Percentiles rank a stretch among this genome's conserved stretches.
phyloP scores from a whole-genome alignment of 2,888 invertebrate genomes.

The Hedychridium roseum region DNA sequence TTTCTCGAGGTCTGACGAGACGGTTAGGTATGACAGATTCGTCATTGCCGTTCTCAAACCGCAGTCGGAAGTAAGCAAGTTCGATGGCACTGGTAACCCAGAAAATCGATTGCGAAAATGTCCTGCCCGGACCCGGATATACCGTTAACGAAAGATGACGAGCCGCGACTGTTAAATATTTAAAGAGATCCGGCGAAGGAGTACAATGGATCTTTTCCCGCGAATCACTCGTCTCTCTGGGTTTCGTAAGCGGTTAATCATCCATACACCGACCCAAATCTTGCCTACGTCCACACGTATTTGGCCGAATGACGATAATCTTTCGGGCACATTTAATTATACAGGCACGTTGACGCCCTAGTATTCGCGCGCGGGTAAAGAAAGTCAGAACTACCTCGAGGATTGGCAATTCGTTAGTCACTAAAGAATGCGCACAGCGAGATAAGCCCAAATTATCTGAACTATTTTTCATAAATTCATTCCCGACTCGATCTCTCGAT shows the following conservation, averaged over 20 bases:
- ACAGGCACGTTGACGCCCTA: no score
- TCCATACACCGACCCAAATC: conserved; percentile 19
- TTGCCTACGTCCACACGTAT: no score
- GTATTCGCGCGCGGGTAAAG: no score
- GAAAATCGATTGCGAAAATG: conserved; percentile 37
- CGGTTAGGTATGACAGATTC: not conserved
- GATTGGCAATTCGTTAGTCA: no score
- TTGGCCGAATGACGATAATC: no score
- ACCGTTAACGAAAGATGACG: conserved; percentile 47
- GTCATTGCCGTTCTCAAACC: not conserved
- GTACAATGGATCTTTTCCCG: conserved; percentile 48
- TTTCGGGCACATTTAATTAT: no score
- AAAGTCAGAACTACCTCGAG: no score
- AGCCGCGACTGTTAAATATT: conserved; percentile 57
- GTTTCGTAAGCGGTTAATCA: conserved; percentile 22
- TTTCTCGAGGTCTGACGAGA: not conserved
- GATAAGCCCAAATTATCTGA: no score
- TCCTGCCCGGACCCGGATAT: conserved; percentile 16
- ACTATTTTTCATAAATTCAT: no score
- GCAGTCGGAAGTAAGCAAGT: conserved; percentile 10
- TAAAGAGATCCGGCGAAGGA: conserved; percentile 50
- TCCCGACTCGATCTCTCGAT: no score
- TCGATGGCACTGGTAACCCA: conserved; percentile 25
- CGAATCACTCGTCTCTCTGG: conserved; percentile 37
- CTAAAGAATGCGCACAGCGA: no score